phyloP scores from a whole-genome alignment of 2,888 invertebrate species.

The Amblyteles armatorius region DNA sequence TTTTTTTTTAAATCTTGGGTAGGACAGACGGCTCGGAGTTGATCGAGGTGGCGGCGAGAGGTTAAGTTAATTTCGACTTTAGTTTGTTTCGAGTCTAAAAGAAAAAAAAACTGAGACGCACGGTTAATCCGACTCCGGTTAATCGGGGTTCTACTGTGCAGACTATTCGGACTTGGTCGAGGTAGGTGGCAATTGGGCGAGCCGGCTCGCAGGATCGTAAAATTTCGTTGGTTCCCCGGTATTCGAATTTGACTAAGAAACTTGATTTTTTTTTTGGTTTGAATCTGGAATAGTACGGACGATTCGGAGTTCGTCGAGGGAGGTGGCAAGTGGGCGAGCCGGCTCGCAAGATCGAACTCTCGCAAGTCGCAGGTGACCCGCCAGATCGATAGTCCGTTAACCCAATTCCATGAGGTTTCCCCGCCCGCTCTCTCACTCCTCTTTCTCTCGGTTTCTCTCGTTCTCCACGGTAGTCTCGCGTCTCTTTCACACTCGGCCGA shows the following conservation, averaged over 20 bases:
- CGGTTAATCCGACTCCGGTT: no score
- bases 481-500: slow-evolving; percentile 18
- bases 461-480: slow-evolving; percentile 14
- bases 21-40: no score
- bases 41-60: neutral
- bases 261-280: neutral
- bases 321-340: neutral
- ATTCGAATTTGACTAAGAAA: neutral
- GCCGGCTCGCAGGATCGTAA: no score
- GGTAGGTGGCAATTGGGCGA: no score
- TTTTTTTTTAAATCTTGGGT: no score
- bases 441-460: slow-evolving; percentile 31
- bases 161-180: no score
- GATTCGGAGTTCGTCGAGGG: neutral
- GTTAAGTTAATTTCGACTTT: neutral
- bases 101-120: no score
- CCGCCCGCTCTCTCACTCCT: slow-evolving; percentile 44
- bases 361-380: slow-evolving; percentile 56
- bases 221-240: no score
- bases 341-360: slow-evolving; percentile 37
- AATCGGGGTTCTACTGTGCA: no score
- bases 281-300: neutral
- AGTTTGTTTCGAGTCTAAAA: no score
- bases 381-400: slow-evolving; percentile 71
- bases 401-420: slow-evolving; percentile 70